Base-by-base conservation (phyloP, 2,888 invertebrate species). In the Helobdella robusta region DNA sequence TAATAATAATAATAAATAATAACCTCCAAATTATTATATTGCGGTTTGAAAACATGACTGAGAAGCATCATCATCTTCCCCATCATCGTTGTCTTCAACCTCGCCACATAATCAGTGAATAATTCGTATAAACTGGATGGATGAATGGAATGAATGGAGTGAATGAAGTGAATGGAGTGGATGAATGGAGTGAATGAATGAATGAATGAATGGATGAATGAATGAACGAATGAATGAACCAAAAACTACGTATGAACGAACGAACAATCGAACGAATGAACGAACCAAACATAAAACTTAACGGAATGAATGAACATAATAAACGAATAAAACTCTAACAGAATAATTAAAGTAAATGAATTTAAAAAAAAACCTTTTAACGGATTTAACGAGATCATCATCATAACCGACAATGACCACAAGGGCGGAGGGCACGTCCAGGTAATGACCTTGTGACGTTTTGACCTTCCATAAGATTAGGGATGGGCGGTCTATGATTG, bases 11-110 rank as follows among this genome's bases (percentile, higher is more conserved):
- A 40, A 40, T 40, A 40, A 28, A 56, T 5, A n/a, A 28, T 30
- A 20, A 61, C 61, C 61, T 61, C 61, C 4, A 40, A 44, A n/a
- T 61, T 20, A 23, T 11, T 44, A 46, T 61, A 61, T n/a, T 46
- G 40, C 28, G 25, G 20, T n/a, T 44, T 61, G 61, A 61, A 61
- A 23, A 61, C 46, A 5, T 44, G 32, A 20, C 25, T 2, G 46
- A 61, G 28, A 44, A 34, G 46, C 11, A 15, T 44, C 2, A 35
- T 25, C 28, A 61, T 11, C 46, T 25, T 61, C 8, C 18, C 40
- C 6, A 46, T 36, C 44, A 61, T 44, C 44, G 18, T 25, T 6
- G 8, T 20, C n/a, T 23, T 35, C 15, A 25, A 35, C 61, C 28
- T 23, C 23, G 25, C 30, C 1, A 61, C 23, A 44, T 46, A 1